Percentiles rank a stretch among this genome's conserved stretches.
phyloP scores from a whole-genome alignment of 2,113 vertebrate species.

The Oncorhynchus clarkii region DNA sequence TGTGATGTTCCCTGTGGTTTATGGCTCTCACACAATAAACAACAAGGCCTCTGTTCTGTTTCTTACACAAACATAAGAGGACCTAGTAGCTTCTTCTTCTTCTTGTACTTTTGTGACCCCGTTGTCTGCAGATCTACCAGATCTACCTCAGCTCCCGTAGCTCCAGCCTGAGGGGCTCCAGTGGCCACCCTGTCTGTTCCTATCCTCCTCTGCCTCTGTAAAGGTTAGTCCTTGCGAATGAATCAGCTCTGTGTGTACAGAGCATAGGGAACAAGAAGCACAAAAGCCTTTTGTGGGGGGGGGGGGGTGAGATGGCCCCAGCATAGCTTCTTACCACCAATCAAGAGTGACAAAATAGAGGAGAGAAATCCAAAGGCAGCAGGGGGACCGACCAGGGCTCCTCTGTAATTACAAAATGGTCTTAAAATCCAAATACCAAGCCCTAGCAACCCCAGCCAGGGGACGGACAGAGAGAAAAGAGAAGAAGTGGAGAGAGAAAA shows the following conservation, averaged over 20 bases:
- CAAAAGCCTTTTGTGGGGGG: conserved; percentile 50
- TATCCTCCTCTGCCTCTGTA: conserved; percentile 23
- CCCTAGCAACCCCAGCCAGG: conserved; percentile 77
- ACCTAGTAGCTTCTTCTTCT: background rate
- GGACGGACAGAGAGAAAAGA: conserved; percentile 48
- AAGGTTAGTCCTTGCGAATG: conserved; percentile 61
- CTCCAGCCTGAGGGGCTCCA: conserved; percentile 15
- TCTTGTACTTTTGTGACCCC: conserved; percentile 42
- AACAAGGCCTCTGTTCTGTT: conserved; percentile 18
- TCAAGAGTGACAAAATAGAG: conserved; percentile 62
- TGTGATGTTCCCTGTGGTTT: conserved; percentile 49
- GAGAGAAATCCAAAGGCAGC: conserved; percentile 54
- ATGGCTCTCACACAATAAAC: conserved; percentile 50
- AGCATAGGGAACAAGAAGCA: conserved; percentile 35
- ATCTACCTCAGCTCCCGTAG: conserved; percentile 21
- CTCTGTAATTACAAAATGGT: conserved; percentile 81
- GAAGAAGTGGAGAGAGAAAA: conserved; percentile 41
- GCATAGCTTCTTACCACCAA: conserved; percentile 60
- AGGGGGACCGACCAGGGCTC: conserved; percentile 64
- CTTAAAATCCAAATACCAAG: conserved; percentile 80
- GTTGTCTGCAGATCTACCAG: conserved; percentile 14
- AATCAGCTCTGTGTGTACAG: conserved; percentile 50
- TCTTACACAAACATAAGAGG: background rate
- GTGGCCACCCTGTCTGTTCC: conserved; percentile 30
- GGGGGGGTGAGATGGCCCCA: conserved; percentile 51